Evolutionary conservation across 1,140 invertebrate genomes (phyloP).

Genomic region (Patella vulgata): DNA sequence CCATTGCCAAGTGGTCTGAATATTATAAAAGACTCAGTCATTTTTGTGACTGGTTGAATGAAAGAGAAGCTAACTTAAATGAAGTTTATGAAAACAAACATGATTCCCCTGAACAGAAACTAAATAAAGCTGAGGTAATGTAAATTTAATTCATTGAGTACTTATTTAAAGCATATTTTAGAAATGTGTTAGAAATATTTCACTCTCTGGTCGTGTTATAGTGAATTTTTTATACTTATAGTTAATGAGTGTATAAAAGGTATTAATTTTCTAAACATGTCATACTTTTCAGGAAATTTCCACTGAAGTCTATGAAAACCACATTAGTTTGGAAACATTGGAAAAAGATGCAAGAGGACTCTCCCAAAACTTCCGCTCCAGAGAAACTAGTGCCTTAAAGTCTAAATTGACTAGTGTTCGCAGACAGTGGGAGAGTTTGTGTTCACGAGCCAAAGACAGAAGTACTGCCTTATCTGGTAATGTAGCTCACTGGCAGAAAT

Average conservation of each 20-base stretch:
- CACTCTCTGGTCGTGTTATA: too few relatives aligned
- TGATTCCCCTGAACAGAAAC: slow-evolving; percentile 57
- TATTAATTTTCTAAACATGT: too few relatives aligned
- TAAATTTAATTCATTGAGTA: background rate
- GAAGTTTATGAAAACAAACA: slow-evolving; percentile 66
- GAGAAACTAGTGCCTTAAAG: slow-evolving; percentile 60
- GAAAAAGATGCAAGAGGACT: slow-evolving; percentile 81
- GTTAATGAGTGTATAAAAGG: too few relatives aligned
- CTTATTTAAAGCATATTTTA: too few relatives aligned
- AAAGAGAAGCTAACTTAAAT: slow-evolving; percentile 79
- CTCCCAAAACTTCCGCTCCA: slow-evolving; percentile 67
- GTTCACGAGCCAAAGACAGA: slow-evolving; percentile 71
- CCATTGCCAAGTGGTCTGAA: slow-evolving; percentile 82
- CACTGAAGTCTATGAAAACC: slow-evolving; percentile 72
- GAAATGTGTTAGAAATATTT: too few relatives aligned
- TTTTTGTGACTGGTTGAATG: slow-evolving; percentile 68
- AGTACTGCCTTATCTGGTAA: slow-evolving; percentile 79
- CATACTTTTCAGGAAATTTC: slow-evolving; percentile 56
- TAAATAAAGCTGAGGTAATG: slow-evolving; percentile 56
- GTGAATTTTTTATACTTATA: too few relatives aligned
- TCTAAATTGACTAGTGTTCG: slow-evolving; percentile 56
- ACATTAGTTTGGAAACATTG: slow-evolving; percentile 76
- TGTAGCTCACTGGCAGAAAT: slow-evolving; percentile 84
- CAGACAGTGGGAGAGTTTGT: slow-evolving; percentile 61
- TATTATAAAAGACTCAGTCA: slow-evolving; percentile 72